Evolutionary conservation across 2,888 invertebrate species (phyloP), one percentile per base, ranked within the genome.

Genomic region (Lasioglossum malachurum): DNA sequence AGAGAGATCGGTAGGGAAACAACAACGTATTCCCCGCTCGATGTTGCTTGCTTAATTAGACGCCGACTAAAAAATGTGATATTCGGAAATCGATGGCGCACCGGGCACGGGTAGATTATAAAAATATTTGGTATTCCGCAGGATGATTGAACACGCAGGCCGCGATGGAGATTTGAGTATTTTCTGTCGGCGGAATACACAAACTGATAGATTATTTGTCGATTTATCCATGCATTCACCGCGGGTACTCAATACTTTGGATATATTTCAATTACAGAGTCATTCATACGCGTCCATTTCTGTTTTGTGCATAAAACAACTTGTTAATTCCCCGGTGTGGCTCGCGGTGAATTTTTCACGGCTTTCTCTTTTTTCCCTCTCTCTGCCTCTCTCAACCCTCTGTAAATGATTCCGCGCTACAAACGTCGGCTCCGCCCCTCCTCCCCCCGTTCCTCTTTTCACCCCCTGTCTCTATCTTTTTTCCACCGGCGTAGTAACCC

Each of bases 401-500:
- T 64, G 57, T 74, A 86, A 86, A 87, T 83, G 87, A 83, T 87
- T 83, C 75, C 82, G 46, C 53, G 60, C 23, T 69, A 78, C 72
- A 46, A 69, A 78, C 77, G 57, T 78, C 46, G 16, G 16, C 31
- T 14, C 53, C 46, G 27, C 0, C 23, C 53, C 69, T 23, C 27
- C 19, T 35, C 12, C 19, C 12, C 19, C n/a, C 44, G 53, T 38
- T 64, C 27, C 82, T 19, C 19, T 12, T 46, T 14, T 27, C 27
- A 35, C 64, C 78, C 67, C 49, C 38, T 64, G 60, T 71, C 53
- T 81, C 73, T 27, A 57, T 53, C 73, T 60, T 60, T 76, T 86
- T 71, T 77, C 83, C 16, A 64, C 41, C 46, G 41, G 75, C 78
- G n/a, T 84, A 71, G 74, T 80, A 89, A 90, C 90, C 90, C 88